phyloP scores from a whole-genome alignment of 2,888 invertebrate genomes.

The Pyrochroa serraticornis region DNA sequence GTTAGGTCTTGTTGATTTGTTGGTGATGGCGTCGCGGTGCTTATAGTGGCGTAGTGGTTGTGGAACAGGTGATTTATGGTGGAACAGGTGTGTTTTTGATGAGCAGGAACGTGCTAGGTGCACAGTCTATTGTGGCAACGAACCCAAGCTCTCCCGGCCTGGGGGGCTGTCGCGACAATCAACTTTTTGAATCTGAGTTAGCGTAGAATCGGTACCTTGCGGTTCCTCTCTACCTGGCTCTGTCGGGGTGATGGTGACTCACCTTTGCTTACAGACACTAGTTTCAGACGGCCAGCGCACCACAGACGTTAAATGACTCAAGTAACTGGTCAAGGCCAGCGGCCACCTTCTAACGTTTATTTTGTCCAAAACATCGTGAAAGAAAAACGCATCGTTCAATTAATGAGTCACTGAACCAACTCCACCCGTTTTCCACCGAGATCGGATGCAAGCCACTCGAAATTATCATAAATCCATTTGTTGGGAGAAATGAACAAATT shows the following conservation, averaged over 20 bases:
- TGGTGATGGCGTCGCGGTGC: too few species aligned
- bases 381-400: slow-evolving; percentile 17
- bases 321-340: slow-evolving; percentile 52
- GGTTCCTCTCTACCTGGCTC: slow-evolving; percentile 29
- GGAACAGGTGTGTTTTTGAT: slow-evolving; percentile 21
- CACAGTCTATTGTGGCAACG: slow-evolving; percentile 15
- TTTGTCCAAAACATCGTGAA: slow-evolving; percentile 28
- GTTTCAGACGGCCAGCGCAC: slow-evolving; percentile 30
- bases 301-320: slow-evolving; percentile 30
- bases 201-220: slow-evolving; percentile 24
- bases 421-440: slow-evolving; percentile 1
- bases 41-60: background rate
- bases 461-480: background rate
- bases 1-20: too few species aligned
- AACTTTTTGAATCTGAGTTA: slow-evolving; percentile 19
- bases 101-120: slow-evolving; percentile 15
- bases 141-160: slow-evolving; percentile 5
- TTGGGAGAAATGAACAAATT: slow-evolving; percentile 1
- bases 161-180: slow-evolving; percentile 18
- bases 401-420: slow-evolving; percentile 26
- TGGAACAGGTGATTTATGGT: slow-evolving; percentile 28
- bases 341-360: slow-evolving; percentile 46
- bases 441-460: background rate
- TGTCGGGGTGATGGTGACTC: slow-evolving; percentile 29
- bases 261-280: slow-evolving; percentile 30